Evolutionary conservation across 2,888 invertebrate genomes (phyloP).

Genomic region (Crocallis elinguaria): DNA sequence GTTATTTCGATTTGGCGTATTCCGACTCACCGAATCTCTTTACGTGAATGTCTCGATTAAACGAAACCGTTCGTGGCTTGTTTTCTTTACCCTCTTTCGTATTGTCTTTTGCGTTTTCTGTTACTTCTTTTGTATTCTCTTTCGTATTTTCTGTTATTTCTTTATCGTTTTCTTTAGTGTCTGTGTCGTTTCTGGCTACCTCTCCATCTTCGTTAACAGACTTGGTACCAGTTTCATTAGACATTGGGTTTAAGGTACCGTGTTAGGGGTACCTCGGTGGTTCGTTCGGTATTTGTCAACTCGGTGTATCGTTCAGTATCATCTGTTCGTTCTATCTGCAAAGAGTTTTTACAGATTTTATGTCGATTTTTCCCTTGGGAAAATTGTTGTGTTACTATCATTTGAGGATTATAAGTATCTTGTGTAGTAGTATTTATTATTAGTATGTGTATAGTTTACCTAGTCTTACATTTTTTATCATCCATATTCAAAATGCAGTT

Average conservation of each 20-base stretch:
- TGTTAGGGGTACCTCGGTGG: constrained; percentile 61
- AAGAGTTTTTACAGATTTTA: constrained; percentile 37
- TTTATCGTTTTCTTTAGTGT: constrained; percentile 14
- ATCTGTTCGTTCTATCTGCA: constrained; percentile 75
- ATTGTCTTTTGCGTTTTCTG: constrained; percentile 53
- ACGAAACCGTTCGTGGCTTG: constrained; percentile 90
- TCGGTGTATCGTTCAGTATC: constrained; percentile 62
- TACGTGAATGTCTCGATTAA: constrained; percentile 95
- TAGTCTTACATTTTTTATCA: no score
- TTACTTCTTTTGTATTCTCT: constrained; percentile 14
- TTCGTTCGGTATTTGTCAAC: constrained; percentile 54
- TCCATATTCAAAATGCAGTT: no score
- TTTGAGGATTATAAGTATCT: no score
- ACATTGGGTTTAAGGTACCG: constrained; percentile 78
- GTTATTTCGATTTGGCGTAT: constrained; percentile 18
- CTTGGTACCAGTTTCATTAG: constrained; percentile 73
- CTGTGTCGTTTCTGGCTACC: constrained; percentile 43
- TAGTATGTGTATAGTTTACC: no score
- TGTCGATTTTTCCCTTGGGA: background rate
- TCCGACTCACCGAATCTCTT: constrained; percentile 92
- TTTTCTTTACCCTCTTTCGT: constrained; percentile 62
- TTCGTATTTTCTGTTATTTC: constrained; percentile 13
- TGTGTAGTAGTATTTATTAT: no score
- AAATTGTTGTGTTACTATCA: no score
- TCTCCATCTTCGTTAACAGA: constrained; percentile 74